These are phyloP conservation scores for Mergus octosetaceus DNA, from an alignment of 2,797 vertebrate genomes.

Conservation along the genomic window DNA sequence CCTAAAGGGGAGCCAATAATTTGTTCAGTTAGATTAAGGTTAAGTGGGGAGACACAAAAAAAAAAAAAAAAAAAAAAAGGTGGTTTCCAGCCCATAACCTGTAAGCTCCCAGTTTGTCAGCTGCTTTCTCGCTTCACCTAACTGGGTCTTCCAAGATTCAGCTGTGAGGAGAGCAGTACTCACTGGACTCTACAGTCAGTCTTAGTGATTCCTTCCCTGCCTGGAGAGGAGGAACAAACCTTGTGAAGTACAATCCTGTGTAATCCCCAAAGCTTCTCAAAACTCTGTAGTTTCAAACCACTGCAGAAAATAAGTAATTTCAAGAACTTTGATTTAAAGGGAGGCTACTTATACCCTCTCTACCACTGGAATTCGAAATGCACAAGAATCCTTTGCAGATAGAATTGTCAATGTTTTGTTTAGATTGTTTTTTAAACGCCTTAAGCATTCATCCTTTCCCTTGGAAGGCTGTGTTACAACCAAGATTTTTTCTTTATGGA, in stretches of 20 bases:
- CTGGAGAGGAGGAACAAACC: not conserved
- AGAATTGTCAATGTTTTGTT: not conserved
- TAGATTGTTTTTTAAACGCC: not conserved
- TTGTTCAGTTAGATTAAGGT: not conserved
- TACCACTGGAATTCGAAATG: not conserved
- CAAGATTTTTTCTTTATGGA: not conserved
- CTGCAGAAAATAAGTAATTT: not conserved
- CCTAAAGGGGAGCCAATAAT: not conserved
- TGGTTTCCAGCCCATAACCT: not conserved
- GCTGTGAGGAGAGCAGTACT: not conserved
- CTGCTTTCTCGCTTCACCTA: not conserved
- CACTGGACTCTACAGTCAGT: not conserved
- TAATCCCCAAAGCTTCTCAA: not conserved
- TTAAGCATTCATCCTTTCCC: not conserved
- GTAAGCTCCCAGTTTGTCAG: not conserved
- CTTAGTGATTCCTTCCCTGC: not conserved
- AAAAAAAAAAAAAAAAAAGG: not conserved
- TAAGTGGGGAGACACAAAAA: no score
- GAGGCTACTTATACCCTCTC: not conserved
- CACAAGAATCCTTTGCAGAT: not conserved
- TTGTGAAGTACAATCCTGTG: not conserved
- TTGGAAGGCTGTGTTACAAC: not conserved
- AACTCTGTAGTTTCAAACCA: not conserved
- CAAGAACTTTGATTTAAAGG: not conserved
- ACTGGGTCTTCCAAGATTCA: not conserved